Percentiles rank a stretch among this genome's conserved stretches.
Conservation (phyloP, 2,113 vertebrate genomes). For the Brienomyrus longianalis region DNA sequence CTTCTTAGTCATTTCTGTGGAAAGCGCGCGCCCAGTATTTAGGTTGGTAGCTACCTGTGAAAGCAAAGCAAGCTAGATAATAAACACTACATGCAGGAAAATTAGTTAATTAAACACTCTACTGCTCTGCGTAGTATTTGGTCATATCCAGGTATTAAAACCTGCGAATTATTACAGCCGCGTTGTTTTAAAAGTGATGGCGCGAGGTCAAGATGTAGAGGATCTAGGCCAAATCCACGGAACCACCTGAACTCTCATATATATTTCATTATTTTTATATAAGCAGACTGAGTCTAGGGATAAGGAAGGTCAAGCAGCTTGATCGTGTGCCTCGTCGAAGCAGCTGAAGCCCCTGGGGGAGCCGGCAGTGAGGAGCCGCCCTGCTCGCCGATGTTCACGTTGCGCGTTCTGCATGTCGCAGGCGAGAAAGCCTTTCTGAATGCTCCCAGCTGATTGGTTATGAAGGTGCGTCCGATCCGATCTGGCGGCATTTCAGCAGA, state of each 20-base stretch:
- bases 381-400: not conserved
- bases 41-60: not conserved
- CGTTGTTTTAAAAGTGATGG: not conserved
- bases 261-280: not conserved
- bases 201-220: not conserved
- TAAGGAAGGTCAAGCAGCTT: not conserved
- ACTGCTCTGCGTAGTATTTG: not conserved
- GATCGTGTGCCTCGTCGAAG: not conserved
- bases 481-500: not conserved
- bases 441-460: not conserved
- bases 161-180: not conserved
- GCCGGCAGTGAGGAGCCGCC: not conserved
- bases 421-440: not conserved
- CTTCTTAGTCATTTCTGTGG: not conserved
- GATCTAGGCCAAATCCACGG: not conserved
- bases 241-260: not conserved
- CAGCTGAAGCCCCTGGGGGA: not conserved
- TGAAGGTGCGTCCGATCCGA: not conserved
- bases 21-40: not conserved
- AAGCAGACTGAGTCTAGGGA: not conserved
- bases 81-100: not conserved
- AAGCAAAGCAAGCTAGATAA: not conserved
- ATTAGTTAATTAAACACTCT: not conserved
- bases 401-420: not conserved
- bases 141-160: not conserved